Conservation (phyloP, 1,140 invertebrate species). For the Chrysomallon squamiferum region DNA sequence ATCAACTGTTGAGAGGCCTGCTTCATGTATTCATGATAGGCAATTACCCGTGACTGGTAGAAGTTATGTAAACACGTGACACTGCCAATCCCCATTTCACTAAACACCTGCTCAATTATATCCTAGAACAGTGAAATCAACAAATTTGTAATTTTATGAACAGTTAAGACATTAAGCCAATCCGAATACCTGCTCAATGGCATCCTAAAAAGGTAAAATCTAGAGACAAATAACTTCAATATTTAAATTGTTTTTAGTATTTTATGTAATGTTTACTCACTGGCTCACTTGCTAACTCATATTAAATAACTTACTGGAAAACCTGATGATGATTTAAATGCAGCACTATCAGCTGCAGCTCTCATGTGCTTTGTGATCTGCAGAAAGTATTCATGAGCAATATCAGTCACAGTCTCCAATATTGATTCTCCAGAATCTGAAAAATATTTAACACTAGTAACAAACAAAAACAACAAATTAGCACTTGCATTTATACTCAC, state of each 20-base stretch:
- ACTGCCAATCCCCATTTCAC: slow-evolving; percentile 68
- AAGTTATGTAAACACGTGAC: slow-evolving; percentile 65
- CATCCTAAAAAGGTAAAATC: no score
- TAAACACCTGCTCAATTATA: slow-evolving; percentile 67
- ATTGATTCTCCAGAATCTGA: slow-evolving; percentile 65
- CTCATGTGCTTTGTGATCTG: slow-evolving; percentile 67
- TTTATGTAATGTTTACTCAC: no score
- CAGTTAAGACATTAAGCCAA: no score
- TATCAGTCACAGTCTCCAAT: slow-evolving; percentile 68
- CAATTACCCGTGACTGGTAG: slow-evolving; percentile 67
- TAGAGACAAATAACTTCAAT: no score
- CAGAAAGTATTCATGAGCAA: slow-evolving; percentile 66
- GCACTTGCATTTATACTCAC: no score
- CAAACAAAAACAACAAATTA: no score
- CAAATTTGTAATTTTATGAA: no score
- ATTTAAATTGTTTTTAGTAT: no score
- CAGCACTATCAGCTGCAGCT: slow-evolving; percentile 65
- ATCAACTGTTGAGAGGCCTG: slow-evolving; percentile 63
- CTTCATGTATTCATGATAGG: slow-evolving; percentile 65
- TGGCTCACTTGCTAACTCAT: no score
- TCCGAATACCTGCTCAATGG: no score
- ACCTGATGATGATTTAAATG: slow-evolving; percentile 56
- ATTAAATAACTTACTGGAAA: slow-evolving; percentile 66
- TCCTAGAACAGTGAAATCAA: slow-evolving; percentile 62
- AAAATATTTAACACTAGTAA: no score